Conservation (phyloP, 2,797 vertebrate genomes). For the Crocodylus rhombifer region DNA sequence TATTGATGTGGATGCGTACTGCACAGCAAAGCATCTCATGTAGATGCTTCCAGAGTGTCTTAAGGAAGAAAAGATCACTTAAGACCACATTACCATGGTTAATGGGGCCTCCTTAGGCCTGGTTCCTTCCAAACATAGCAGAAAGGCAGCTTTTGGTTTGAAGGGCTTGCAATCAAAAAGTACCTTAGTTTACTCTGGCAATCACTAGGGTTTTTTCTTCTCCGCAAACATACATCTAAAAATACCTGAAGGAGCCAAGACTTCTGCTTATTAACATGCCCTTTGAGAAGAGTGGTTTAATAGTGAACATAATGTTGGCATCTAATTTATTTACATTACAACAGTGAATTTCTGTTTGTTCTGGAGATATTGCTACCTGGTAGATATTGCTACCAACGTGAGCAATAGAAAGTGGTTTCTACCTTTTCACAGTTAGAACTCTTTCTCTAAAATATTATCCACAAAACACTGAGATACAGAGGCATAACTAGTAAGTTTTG, state of each 20-base stretch:
- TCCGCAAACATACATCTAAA: background rate
- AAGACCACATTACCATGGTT: background rate
- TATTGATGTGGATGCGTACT: too few relatives aligned
- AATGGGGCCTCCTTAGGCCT: background rate
- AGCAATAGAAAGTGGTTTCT: background rate
- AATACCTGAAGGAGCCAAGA: background rate
- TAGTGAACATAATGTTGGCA: background rate
- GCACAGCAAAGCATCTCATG: too few relatives aligned
- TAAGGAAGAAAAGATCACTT: background rate
- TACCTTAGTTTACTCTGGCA: background rate
- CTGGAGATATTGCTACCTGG: background rate
- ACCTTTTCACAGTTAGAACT: background rate
- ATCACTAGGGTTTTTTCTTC: background rate
- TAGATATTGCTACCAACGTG: background rate
- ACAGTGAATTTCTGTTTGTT: background rate
- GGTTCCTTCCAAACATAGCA: background rate
- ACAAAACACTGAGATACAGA: too few relatives aligned
- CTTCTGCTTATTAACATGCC: background rate
- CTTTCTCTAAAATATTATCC: background rate
- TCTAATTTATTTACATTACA: background rate
- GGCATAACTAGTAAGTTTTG: too few relatives aligned
- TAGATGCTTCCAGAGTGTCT: background rate
- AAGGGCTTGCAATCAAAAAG: background rate
- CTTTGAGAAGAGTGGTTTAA: background rate
- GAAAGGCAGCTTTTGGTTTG: constrained; percentile 28